Base-by-base conservation (phyloP, 2,113 vertebrate species). In the Osmerus eperlanus region DNA sequence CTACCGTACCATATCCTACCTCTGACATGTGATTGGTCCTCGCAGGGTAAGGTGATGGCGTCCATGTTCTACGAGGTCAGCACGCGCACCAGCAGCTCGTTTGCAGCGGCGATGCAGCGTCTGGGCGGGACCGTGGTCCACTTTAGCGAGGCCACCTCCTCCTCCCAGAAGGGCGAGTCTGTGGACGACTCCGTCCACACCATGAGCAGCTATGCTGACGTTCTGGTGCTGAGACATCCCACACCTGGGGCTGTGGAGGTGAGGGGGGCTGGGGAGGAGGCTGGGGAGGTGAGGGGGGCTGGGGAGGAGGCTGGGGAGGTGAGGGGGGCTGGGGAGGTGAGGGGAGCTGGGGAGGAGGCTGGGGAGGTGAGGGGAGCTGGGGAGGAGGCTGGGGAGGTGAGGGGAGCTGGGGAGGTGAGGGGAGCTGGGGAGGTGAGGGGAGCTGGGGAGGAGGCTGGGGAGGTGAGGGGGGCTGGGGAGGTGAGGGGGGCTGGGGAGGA, bases 41-140 rank as follows among this genome's bases (percentile, higher is more conserved):
- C 4, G 29, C 78, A 99, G 97, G 97, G 97, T 2, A 97, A 95
- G 54, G 95, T 99, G 78, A 98, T 99, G 97, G 97, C 94, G 0
- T 96, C 93, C 84, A 98, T 99, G 95, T 99, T 99, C 89, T 99
- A 96, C 0, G 97, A 99, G 78, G 97, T 91, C 0, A 99, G 97
- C 94, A 99, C 97, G 0, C 92, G 97, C 55, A 99, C 97, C 87
- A 96, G 95, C 86, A 99, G 95, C 87, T 98, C 96, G 67, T 99
- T 99, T 0, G 87, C 95, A 0, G 95, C 97, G 0, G 97, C 97
- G 82, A 99, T 99, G 97, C 95, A 90, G 80, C 94, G 97, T 0
- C 90, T 99, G 2, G 97, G 97, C 0, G 97, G 97, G 14, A 93
- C 96, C 0, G 95, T 99, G 0, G 90, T 99, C 65, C 93, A 95